These are phyloP conservation scores for Telmatochromis sp. DNA, from an alignment of 2,113 vertebrate genomes.

Conservation along the genomic window DNA sequence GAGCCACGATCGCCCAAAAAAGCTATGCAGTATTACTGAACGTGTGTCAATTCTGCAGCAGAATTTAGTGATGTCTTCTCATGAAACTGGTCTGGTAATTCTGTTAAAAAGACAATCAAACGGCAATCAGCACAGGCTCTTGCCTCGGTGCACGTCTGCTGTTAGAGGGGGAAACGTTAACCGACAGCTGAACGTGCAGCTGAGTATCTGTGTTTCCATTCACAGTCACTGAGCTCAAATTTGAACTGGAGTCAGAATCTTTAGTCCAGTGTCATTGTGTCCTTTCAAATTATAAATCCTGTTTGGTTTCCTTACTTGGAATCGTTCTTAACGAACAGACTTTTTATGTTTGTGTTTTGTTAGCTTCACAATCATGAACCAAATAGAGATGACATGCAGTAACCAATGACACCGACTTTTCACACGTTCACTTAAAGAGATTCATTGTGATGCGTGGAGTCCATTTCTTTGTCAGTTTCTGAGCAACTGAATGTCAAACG, in stretches of 20 bases:
- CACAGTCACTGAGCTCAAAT: neutral
- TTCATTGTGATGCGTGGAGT: neutral
- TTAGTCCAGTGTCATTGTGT: neutral
- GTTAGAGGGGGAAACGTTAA: no score
- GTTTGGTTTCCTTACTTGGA: neutral
- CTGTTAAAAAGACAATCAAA: no score
- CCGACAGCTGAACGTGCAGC: no score
- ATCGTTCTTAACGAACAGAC: rapidly evolving
- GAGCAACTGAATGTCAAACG: neutral
- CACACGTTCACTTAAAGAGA: neutral
- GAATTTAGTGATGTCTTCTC: no score
- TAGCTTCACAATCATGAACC: neutral
- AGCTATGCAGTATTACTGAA: no score
- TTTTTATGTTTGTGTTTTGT: neutral
- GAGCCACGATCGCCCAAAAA: no score
- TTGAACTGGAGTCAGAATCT: neutral
- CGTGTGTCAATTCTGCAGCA: no score
- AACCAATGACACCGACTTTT: rapidly evolving
- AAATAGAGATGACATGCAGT: neutral
- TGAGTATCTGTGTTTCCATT: neutral
- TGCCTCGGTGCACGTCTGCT: no score
- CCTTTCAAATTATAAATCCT: neutral
- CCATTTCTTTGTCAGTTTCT: neutral
- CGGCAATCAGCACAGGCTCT: no score
- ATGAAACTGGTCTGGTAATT: no score